Evolutionary conservation across 2,797 vertebrate species (phyloP), one percentile per base, ranked within the genome.

Genomic region (Toxotes lorentzi): DNA sequence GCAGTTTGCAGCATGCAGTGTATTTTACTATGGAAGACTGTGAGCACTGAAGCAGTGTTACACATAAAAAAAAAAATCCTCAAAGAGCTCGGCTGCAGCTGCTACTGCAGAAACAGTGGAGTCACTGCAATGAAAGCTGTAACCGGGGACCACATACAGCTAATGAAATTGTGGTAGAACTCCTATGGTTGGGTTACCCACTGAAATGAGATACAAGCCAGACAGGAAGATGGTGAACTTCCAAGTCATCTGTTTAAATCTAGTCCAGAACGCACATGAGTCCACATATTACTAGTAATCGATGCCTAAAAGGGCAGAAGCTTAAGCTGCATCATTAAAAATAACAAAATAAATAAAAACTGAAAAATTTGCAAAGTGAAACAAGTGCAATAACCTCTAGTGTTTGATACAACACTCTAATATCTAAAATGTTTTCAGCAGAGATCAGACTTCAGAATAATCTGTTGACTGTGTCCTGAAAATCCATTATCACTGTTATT

Each of bases 171-270:
- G 81, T 64, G 35, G 61, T 27, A 24, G 67, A 57, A 56, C 79
- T 63, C 73, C 75, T 54, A 38, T 80, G 74, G 64, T 83, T 84
- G 73, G 48, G 85, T 90, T 89, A 89, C 79, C 82, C 63, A 27
- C 51, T 86, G 90, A 86, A 88, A 92, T 7, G 41, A 76, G 86
- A 91, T 76, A 70, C 88, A 80, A 78, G 40, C 8, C 59, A 54
- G 50, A 85, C 66, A 57, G 78, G 59, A 70, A 67, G 65, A 23
- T 5, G 3, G 41, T 50, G 41, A 76, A 73, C 68, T 45, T 59
- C 27, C 14, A 30, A 51, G 30, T 57, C 69, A 34, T 59, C 64
- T 45, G 24, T 61, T 83, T 32, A 34, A 77, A 70, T 73, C 54
- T 17, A 24, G 38, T 48, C 30, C 21, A 5, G 23, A 27, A 38